These are phyloP conservation scores for Propithecus perrieri DNA, from an alignment of 2,797 vertebrate species.

Conservation along the genomic window DNA sequence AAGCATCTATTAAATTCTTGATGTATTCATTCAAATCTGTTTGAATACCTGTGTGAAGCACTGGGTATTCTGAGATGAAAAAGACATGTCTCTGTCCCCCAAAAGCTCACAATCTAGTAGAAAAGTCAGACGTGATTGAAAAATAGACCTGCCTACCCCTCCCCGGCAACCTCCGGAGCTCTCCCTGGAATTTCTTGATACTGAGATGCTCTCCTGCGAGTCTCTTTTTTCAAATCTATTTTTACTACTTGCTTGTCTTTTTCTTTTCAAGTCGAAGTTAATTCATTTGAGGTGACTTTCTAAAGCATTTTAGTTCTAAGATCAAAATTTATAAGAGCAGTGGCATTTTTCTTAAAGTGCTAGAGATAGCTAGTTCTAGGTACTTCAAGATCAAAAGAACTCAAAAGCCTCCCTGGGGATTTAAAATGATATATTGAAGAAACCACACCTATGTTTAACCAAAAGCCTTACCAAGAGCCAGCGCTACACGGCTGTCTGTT, in stretches of 20 bases:
- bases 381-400: constrained; percentile 50
- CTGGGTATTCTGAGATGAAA: constrained; percentile 4
- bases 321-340: constrained; percentile 44
- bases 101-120: constrained; percentile 17
- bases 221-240: constrained; percentile 55
- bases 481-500: background rate
- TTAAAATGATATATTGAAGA: constrained; percentile 10
- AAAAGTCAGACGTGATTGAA: constrained; percentile 7
- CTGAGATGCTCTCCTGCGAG: background rate
- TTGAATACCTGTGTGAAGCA: background rate
- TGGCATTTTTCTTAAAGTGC: constrained; percentile 51
- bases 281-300: constrained; percentile 52
- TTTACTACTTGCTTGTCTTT: constrained; percentile 60
- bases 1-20: background rate
- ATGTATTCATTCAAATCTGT: constrained; percentile 21
- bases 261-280: constrained; percentile 53
- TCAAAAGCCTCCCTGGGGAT: constrained; percentile 34
- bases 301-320: constrained; percentile 47
- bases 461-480: background rate
- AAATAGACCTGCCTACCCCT: background rate
- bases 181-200: constrained; percentile 43
- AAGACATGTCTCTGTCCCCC: background rate
- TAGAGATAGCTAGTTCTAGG: constrained; percentile 26
- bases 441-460: constrained; percentile 9
- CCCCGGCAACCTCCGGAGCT: constrained; percentile 22